Percentiles rank a stretch among this genome's conserved stretches.
Evolutionary conservation across 2,113 vertebrate genomes (phyloP).

Genomic region (Aleadryas rufinucha): DNA sequence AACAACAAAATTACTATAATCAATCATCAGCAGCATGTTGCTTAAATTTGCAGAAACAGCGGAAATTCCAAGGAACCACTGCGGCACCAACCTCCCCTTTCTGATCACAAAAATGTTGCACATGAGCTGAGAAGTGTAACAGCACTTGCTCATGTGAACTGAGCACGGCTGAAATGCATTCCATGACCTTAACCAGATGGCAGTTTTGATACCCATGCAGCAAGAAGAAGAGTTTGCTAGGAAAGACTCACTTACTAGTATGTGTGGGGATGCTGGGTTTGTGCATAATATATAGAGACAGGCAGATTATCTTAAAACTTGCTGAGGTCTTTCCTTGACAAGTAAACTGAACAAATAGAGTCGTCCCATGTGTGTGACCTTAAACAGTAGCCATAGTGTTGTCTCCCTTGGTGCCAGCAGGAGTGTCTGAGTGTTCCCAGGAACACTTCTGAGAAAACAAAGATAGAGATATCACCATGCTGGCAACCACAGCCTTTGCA

Average conservation of each 20-base stretch:
- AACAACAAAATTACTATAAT: constrained; percentile 55
- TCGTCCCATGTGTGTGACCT: neutral
- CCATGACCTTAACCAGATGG: neutral
- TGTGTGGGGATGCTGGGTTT: neutral
- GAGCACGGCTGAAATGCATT: neutral
- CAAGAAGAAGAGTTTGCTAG: neutral
- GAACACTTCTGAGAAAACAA: neutral
- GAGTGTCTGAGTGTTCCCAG: neutral
- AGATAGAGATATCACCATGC: neutral
- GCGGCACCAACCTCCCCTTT: rapidly evolving
- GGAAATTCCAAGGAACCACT: neutral
- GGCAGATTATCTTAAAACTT: neutral
- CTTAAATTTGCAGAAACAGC: constrained; percentile 6
- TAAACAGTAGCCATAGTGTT: too few relatives aligned
- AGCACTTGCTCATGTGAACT: neutral
- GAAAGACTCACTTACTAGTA: neutral
- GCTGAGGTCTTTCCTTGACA: neutral
- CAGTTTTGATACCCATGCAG: neutral
- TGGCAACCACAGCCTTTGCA: neutral
- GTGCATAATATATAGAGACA: neutral
- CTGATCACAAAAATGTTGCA: neutral
- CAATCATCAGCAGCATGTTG: neutral
- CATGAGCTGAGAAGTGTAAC: neutral
- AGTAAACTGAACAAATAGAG: neutral
- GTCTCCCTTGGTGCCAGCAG: neutral